A percentile compares a stretch with the other conserved stretches of the same genome.
Evolutionary conservation across 2,888 invertebrate species (phyloP).

Genomic region (Altica lythri): DNA sequence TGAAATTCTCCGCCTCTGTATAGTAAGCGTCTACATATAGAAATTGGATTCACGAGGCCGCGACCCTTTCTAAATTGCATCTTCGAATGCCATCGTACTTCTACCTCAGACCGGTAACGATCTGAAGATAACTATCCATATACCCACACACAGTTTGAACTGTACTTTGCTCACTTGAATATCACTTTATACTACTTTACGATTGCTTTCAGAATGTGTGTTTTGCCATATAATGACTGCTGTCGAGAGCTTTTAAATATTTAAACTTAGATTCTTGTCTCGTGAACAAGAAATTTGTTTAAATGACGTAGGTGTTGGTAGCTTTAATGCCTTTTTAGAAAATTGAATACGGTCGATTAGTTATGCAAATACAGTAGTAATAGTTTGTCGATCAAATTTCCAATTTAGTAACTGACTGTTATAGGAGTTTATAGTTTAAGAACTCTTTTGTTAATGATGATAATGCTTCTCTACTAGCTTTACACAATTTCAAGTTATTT

Average conservation of each 20-base stretch:
- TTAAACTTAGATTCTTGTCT: too few relatives aligned
- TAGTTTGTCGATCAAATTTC: too few relatives aligned
- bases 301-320: too few relatives aligned
- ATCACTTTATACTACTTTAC: neutral
- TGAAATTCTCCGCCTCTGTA: neutral
- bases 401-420: too few relatives aligned
- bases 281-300: too few relatives aligned
- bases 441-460: too few relatives aligned
- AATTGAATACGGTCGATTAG: too few relatives aligned
- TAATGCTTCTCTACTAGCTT: too few relatives aligned
- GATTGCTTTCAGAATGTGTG: constrained; percentile 9
- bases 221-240: constrained; percentile 8
- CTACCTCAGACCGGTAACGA: constrained; percentile 30
- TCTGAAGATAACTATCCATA: constrained; percentile 31
- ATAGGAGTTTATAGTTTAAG: too few relatives aligned
- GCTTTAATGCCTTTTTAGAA: too few relatives aligned
- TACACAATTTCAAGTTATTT: too few relatives aligned
- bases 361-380: too few relatives aligned
- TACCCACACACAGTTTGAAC: neutral
- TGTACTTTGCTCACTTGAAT: neutral
- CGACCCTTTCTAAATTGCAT: constrained; percentile 28
- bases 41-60: neutral
- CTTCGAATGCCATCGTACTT: constrained; percentile 26
- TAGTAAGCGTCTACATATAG: neutral
- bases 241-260: constrained; percentile 8